Conservation (phyloP, 1,140 invertebrate species). For the Zaprionus taronus region DNA sequence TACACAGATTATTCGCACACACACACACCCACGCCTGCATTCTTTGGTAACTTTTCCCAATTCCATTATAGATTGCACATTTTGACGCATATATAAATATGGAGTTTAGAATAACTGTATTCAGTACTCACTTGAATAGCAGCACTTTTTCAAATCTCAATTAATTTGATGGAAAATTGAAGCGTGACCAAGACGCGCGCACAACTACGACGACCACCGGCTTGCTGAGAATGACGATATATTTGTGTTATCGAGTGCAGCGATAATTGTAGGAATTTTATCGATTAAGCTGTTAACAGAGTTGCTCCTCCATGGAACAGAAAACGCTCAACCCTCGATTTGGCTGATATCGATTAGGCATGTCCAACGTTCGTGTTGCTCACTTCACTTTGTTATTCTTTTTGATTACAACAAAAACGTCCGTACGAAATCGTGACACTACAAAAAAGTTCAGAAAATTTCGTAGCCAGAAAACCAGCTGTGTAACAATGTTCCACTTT, state of each 20-base stretch:
- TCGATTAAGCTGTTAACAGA: slow-evolving; percentile 2
- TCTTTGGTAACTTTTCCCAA: background rate
- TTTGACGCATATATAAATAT: background rate
- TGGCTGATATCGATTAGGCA: background rate
- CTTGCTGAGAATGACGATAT: slow-evolving; percentile 43
- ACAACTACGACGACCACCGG: slow-evolving; percentile 59
- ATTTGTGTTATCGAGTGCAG: slow-evolving; percentile 12
- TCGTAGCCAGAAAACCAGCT: slow-evolving; percentile 11
- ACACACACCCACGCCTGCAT: slow-evolving; percentile 15
- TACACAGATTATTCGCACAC: slow-evolving; percentile 52
- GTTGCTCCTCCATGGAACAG: background rate
- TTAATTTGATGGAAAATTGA: slow-evolving; percentile 64
- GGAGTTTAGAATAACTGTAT: slow-evolving; percentile 6
- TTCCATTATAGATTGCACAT: background rate
- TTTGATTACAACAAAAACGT: slow-evolving; percentile 33
- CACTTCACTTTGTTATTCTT: slow-evolving; percentile 33
- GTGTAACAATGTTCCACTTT: slow-evolving; percentile 73
- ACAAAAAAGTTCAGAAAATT: slow-evolving; percentile 33
- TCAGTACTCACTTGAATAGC: slow-evolving; percentile 74
- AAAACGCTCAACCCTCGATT: background rate
- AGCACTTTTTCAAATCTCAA: slow-evolving; percentile 75
- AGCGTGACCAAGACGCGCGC: slow-evolving; percentile 72
- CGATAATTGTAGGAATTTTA: background rate
- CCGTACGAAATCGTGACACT: slow-evolving; percentile 49
- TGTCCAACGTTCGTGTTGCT: background rate